Percentiles rank a stretch among this genome's conserved stretches.
Evolutionary conservation across 2,113 vertebrate species (phyloP).

Genomic region (Alectura lathami): DNA sequence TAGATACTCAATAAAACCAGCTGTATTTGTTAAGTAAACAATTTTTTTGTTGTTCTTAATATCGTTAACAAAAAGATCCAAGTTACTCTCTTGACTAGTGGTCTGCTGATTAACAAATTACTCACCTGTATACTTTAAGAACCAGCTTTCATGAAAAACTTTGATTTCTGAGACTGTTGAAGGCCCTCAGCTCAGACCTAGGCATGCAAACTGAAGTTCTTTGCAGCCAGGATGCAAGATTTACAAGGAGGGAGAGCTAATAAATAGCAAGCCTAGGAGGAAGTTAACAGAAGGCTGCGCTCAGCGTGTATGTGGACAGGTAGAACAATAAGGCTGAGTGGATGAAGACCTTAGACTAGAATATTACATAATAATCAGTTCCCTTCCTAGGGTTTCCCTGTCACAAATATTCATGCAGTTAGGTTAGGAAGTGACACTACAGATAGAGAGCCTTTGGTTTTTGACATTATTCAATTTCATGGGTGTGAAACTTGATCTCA

Average conservation of each 20-base stretch:
- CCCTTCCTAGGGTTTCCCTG: not conserved
- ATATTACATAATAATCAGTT: slow-evolving; percentile 29
- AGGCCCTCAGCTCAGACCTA: not conserved
- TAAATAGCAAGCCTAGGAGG: not conserved
- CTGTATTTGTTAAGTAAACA: not conserved
- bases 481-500: not conserved
- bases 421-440: not conserved
- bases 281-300: slow-evolving; percentile 29
- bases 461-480: not conserved
- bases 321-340: not conserved
- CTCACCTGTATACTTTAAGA: not conserved
- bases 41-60: not conserved
- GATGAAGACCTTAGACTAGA: slow-evolving; percentile 50
- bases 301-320: slow-evolving; percentile 38
- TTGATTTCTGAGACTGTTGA: not conserved
- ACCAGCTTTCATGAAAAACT: not conserved
- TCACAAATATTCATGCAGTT: not conserved
- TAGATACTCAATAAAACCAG: not conserved
- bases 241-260: not conserved
- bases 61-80: not conserved
- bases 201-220: not conserved
- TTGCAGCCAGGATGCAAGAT: not conserved
- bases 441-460: not conserved
- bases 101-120: not conserved
- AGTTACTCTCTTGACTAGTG: not conserved